Base-by-base conservation (phyloP, 2,113 vertebrate species). In the Gallinago undulata region DNA sequence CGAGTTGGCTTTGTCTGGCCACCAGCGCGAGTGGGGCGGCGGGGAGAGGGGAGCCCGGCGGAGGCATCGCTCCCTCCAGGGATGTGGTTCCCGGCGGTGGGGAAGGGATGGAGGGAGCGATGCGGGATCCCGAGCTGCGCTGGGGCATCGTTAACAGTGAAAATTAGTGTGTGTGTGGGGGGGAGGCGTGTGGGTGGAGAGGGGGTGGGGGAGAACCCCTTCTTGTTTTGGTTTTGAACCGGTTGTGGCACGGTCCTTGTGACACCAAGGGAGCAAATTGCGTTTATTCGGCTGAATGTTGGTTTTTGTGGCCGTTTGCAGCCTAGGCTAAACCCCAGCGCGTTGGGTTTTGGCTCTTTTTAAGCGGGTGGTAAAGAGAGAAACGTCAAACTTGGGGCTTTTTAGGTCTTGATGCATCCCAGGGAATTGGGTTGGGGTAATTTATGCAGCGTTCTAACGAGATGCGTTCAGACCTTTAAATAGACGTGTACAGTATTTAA, bases 1-100 rank as follows among this genome's bases (percentile, higher is more conserved):
- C 37, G 96, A 97, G 96, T 97, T 98, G 96, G 98, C 98, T 97
- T 98, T 98, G 98, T 97, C 97, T 95, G 89, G 91, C 96, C 10
- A 84, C 97, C 97, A 98, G 96, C 66, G 39, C 33, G 88, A 97
- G 95, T 30, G 18, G 88, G 96, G 92, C 33, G 6, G 50, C 22
- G 64, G 85, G 81, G 84, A 95, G 16, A 33, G 69, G 80, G 63
- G 91, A 90, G 72, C 56, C 70, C 35, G 3, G 75, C 4, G 0
- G 3, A 1, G 1, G 2, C 64, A 84, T 68, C 4, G 10, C 56
- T 82, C 60, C 2, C 1, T 96, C 97, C 96, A 74, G 92, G 94
- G 82, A 56, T 95, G 78, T 95, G 80, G 72, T 62, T 97, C 90
- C 4, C 12, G 74, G 69, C 4, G 2, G 18, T 11, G 53, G 92